These are phyloP conservation scores for Rhincodon typus DNA, from an alignment of 2,797 vertebrate genomes.

Conservation along the genomic window DNA sequence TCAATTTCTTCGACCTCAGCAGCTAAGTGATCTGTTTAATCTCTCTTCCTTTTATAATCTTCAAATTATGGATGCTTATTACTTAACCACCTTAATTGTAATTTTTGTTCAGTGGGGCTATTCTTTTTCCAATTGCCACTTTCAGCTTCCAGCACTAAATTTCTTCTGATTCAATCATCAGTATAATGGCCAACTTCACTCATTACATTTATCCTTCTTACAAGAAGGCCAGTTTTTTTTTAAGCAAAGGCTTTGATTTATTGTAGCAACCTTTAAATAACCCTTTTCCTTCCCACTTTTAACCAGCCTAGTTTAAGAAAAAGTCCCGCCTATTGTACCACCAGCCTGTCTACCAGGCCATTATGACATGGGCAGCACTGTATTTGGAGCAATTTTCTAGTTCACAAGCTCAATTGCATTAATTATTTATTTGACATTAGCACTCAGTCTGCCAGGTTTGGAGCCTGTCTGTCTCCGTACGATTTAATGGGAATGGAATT, in stretches of 20 bases:
- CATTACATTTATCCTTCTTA: neutral
- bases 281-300: neutral
- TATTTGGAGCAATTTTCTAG: too few relatives aligned
- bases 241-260: neutral
- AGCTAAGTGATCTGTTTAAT: neutral
- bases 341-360: too few relatives aligned
- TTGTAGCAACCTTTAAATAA: neutral
- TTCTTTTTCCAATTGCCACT: neutral
- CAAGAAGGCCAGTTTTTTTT: neutral
- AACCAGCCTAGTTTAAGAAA: too few relatives aligned
- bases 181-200: neutral
- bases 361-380: too few relatives aligned
- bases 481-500: too few relatives aligned
- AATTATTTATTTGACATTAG: too few relatives aligned
- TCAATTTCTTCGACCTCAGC: neutral
- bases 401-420: too few relatives aligned
- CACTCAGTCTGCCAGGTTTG: too few relatives aligned
- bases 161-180: neutral
- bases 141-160: neutral
- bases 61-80: too few relatives aligned
- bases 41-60: neutral
- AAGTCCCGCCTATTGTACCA: too few relatives aligned
- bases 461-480: too few relatives aligned
- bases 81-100: neutral
- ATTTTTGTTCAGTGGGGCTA: neutral